Evolutionary conservation across 2,797 vertebrate genomes (phyloP).

Genomic region (Bryconaethiops microstoma): DNA sequence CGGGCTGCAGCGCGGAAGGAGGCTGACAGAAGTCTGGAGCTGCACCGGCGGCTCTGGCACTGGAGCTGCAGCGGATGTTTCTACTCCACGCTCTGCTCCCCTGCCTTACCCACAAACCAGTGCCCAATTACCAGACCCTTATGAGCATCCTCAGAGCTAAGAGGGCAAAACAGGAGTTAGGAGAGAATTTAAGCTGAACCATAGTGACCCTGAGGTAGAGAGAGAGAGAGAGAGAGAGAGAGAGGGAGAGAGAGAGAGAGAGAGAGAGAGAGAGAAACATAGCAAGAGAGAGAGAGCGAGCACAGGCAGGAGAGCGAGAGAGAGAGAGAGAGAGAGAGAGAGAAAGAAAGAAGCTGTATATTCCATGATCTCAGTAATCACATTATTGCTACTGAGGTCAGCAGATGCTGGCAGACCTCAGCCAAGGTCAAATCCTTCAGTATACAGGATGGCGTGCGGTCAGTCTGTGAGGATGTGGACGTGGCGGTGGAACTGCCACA

Average conservation of each 20-base stretch:
- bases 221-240: not conserved
- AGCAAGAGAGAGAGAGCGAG: too few relatives aligned
- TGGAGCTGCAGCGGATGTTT: conserved; percentile 35
- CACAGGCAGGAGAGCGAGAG: too few relatives aligned
- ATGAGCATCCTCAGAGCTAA: conserved; percentile 31
- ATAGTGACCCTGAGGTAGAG: not conserved
- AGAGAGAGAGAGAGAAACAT: too few relatives aligned
- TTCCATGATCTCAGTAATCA: conserved; percentile 6
- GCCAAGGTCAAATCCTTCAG: conserved; percentile 9
- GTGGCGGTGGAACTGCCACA: conserved; percentile 6
- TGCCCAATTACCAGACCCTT: conserved; percentile 37
- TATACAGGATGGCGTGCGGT: conserved; percentile 14
- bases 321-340: too few relatives aligned
- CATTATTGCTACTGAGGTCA: conserved; percentile 15
- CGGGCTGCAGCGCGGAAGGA: conserved; percentile 3
- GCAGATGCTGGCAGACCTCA: conserved; percentile 14
- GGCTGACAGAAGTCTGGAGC: conserved; percentile 13
- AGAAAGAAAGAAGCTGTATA: not conserved
- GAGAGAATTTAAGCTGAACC: conserved; percentile 27
- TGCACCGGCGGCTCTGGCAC: not conserved
- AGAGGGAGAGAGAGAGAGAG: too few relatives aligned
- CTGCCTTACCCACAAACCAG: conserved; percentile 47
- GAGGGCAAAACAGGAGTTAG: conserved; percentile 30
- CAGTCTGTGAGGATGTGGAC: conserved; percentile 28
- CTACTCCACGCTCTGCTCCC: conserved; percentile 28